A percentile compares a stretch with the other conserved stretches of the same genome.
Evolutionary conservation across 2,113 vertebrate species (phyloP).

Genomic region (Hippocampus zosterae): DNA sequence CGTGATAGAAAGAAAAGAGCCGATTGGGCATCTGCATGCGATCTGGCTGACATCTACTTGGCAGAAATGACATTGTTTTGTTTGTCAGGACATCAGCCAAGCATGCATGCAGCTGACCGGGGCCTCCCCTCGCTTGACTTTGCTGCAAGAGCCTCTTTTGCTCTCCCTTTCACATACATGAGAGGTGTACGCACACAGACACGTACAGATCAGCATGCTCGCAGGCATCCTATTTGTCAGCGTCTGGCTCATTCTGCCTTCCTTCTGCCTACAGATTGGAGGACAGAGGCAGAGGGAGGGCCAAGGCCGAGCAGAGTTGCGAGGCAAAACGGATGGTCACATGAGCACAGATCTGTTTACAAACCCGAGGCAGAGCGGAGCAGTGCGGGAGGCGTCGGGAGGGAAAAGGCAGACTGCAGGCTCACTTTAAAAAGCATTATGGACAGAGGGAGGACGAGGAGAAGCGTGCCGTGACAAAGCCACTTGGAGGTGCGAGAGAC

Average conservation of each 20-base stretch:
- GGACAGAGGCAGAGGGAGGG: conserved; percentile 59
- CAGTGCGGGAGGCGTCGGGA: conserved; percentile 30
- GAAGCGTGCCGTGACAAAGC: conserved; percentile 60
- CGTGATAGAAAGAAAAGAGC: not conserved
- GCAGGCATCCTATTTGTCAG: conserved; percentile 57
- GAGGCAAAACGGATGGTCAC: conserved; percentile 80
- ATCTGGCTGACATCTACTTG: conserved; percentile 34
- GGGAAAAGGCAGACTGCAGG: conserved; percentile 32
- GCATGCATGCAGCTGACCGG: conserved; percentile 42
- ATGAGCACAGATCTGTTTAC: conserved; percentile 82
- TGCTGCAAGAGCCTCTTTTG: conserved; percentile 59
- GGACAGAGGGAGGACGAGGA: conserved; percentile 53
- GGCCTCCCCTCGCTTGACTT: conserved; percentile 61
- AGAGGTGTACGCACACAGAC: conserved; percentile 37
- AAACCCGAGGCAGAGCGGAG: conserved; percentile 68
- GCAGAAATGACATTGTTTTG: conserved; percentile 52
- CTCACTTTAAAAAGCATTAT: conserved; percentile 40
- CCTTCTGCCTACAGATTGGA: conserved; percentile 67
- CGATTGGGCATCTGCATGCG: not conserved
- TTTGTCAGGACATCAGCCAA: conserved; percentile 58
- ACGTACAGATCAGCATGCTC: conserved; percentile 48
- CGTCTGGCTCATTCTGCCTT: conserved; percentile 56
- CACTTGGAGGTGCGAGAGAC: conserved; percentile 60
- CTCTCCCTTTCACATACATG: conserved; percentile 47
- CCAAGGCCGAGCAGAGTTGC: conserved; percentile 69